These are phyloP conservation scores for Cantharis rufa DNA, from an alignment of 2,888 invertebrate species.

Conservation along the genomic window DNA sequence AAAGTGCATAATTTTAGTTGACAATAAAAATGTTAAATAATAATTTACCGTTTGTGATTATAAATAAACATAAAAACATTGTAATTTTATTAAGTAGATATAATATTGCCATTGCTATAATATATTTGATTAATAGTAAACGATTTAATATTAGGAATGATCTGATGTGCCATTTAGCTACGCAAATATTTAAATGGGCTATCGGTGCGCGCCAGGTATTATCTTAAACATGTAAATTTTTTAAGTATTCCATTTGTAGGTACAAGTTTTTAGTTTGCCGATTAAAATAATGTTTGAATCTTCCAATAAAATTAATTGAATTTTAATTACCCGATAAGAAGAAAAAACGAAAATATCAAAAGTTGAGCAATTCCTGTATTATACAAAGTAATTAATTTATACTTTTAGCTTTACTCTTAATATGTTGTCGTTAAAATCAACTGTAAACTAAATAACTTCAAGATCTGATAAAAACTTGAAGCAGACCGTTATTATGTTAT, in stretches of 20 bases:
- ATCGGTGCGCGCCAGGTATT: conserved; percentile 5
- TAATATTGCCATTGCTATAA: background rate
- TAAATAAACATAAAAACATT: background rate
- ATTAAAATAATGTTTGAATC: background rate
- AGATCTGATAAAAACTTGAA: background rate
- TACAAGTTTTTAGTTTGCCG: background rate
- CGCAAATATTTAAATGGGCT: conserved; percentile 9
- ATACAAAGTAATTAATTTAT: background rate
- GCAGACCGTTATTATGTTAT: background rate
- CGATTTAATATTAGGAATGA: background rate
- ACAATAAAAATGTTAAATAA: background rate
- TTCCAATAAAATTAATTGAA: background rate
- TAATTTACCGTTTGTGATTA: background rate
- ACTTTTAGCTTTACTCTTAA: background rate
- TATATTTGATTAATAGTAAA: background rate
- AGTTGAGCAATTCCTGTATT: background rate
- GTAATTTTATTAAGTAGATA: background rate
- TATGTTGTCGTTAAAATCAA: background rate
- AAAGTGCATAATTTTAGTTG: background rate
- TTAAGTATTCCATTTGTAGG: background rate
- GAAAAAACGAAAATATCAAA: background rate
- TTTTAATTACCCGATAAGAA: background rate
- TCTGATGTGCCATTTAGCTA: background rate
- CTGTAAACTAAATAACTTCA: background rate
- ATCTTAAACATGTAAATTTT: conserved; percentile 5